phyloP scores from a whole-genome alignment of 92 coral and sea anemone genomes.

The Phenganax marumi region DNA sequence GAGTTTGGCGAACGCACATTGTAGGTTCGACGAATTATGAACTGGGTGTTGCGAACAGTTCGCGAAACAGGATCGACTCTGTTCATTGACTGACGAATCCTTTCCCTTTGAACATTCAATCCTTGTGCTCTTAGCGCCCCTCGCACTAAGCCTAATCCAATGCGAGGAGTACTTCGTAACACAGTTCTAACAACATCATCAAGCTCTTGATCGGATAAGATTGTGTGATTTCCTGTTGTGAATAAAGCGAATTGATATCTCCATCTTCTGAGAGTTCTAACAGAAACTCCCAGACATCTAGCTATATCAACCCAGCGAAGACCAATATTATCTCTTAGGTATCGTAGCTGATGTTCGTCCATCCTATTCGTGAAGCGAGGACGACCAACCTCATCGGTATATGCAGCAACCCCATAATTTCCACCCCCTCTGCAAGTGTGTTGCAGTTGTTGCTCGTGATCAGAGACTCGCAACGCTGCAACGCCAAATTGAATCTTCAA shows the following conservation, averaged over 20 bases:
- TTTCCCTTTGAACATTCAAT: conserved; percentile 20
- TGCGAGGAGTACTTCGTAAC: background rate
- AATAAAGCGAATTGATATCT: conserved; percentile 11
- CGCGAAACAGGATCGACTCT: conserved; percentile 19
- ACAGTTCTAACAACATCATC: background rate
- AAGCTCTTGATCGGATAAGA: background rate
- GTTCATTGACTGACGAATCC: conserved; percentile 24
- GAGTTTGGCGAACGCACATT: conserved; percentile 12
- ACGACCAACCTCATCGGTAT: conserved; percentile 17
- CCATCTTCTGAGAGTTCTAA: conserved; percentile 34
- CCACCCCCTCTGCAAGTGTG: background rate
- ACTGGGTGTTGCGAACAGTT: background rate
- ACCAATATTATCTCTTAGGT: conserved; percentile 4
- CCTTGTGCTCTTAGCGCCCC: conserved; percentile 17
- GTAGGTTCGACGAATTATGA: conserved; percentile 5
- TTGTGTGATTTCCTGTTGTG: background rate
- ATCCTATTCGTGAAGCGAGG: background rate
- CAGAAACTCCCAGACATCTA: conserved; percentile 12
- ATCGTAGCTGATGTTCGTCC: conserved; percentile 2
- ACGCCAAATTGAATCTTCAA: background rate
- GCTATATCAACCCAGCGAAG: conserved; percentile 39
- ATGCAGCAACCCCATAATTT: background rate
- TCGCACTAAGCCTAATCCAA: conserved; percentile 10
- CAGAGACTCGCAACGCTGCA: background rate
- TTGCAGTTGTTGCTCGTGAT: background rate